Conservation (phyloP, 2,113 vertebrate species). For the Limanda limanda region DNA sequence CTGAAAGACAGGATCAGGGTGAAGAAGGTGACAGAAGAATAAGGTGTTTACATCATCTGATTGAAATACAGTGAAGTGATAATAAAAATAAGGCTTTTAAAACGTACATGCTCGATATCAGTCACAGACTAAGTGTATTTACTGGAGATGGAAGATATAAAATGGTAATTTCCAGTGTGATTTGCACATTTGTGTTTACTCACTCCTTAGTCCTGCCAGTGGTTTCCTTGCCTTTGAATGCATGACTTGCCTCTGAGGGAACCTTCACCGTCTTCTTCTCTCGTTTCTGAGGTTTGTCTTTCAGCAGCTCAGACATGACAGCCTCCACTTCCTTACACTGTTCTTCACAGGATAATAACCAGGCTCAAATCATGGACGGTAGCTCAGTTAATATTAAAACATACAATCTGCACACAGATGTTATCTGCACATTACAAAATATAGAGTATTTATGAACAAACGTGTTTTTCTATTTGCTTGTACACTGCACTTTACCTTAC, state of each 20-base stretch:
- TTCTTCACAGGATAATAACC: not conserved
- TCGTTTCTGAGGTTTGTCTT: conserved; percentile 80
- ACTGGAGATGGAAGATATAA: too few relatives aligned
- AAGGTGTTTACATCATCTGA: too few relatives aligned
- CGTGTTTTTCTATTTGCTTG: too few relatives aligned
- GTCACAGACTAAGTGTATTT: too few relatives aligned
- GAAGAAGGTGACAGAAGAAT: not conserved
- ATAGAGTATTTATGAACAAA: too few relatives aligned
- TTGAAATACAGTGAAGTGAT: too few relatives aligned
- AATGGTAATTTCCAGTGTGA: not conserved
- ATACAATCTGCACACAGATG: not conserved
- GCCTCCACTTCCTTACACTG: not conserved
- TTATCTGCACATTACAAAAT: too few relatives aligned
- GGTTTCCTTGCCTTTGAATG: conserved; percentile 74
- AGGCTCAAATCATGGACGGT: not conserved
- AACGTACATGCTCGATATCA: too few relatives aligned
- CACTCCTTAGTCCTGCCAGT: conserved; percentile 81
- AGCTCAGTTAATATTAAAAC: not conserved
- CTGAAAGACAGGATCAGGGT: conserved; percentile 65
- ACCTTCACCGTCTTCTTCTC: conserved; percentile 80
- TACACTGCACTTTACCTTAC: too few relatives aligned
- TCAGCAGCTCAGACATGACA: conserved; percentile 79
- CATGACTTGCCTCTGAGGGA: conserved; percentile 79
- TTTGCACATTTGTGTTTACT: conserved; percentile 64
- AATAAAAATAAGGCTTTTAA: too few relatives aligned